Percentiles rank a stretch among this genome's conserved stretches.
phyloP scores from a whole-genome alignment of 1,140 invertebrate species.

The Telenomus remus region DNA sequence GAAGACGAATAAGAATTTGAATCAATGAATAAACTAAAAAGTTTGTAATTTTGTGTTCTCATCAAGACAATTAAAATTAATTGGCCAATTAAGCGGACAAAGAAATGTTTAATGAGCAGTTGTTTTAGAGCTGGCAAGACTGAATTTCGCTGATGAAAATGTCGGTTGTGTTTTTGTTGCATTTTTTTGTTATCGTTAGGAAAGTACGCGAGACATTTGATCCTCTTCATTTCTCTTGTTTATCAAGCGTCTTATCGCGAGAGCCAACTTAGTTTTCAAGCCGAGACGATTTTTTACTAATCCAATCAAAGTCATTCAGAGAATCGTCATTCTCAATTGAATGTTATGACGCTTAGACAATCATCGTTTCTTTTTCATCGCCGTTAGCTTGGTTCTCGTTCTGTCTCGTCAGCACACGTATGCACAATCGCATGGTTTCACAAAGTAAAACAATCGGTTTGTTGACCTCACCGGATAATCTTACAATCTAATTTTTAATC shows the following conservation, averaged over 20 bases:
- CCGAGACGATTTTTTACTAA: background rate
- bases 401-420: conserved; percentile 1
- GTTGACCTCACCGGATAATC: conserved; percentile 16
- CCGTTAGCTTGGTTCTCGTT: background rate
- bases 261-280: background rate
- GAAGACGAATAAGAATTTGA: no score
- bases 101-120: no score
- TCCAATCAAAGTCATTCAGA: conserved; percentile 1
- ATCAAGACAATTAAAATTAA: background rate
- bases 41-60: no score
- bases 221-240: no score
- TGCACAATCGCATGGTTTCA: conserved; percentile 31
- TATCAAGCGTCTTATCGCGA: background rate
- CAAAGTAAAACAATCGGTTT: conserved; percentile 49
- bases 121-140: no score
- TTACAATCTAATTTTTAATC: no score
- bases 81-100: no score
- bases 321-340: conserved; percentile 3
- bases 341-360: conserved; percentile 1
- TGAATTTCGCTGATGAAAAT: no score
- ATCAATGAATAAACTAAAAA: background rate
- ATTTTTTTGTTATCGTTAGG: no score
- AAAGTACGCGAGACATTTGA: no score
- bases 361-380: background rate
- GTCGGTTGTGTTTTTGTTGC: no score